Evolutionary conservation across 2,888 invertebrate species (phyloP).

Genomic region (Mystacides longicornis): DNA sequence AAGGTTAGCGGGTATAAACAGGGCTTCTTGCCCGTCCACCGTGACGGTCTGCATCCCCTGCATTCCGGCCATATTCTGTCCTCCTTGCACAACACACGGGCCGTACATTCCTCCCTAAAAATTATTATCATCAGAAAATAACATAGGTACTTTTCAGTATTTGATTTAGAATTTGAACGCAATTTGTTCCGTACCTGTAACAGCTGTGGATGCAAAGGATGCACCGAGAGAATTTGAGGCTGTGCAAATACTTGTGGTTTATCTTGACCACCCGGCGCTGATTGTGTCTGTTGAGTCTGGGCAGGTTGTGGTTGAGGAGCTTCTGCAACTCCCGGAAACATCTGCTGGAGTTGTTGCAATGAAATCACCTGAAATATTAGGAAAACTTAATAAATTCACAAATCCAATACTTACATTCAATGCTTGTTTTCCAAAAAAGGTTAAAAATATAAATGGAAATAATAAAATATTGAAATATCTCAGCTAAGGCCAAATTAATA

Average conservation of each 20-base stretch:
- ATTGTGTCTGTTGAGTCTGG: background rate
- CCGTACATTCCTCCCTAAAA: constrained; percentile 38
- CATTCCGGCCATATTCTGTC: constrained; percentile 44
- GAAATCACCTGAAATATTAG: constrained; percentile 42
- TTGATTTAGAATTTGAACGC: background rate
- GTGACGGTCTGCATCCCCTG: constrained; percentile 86
- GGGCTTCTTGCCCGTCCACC: constrained; percentile 86
- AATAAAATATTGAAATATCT: background rate
- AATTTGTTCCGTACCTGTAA: no score
- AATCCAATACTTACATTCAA: no score
- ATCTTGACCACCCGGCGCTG: constrained; percentile 13
- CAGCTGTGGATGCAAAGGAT: constrained; percentile 44
- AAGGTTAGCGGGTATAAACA: constrained; percentile 79
- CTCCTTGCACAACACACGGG: constrained; percentile 43
- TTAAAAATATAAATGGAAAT: background rate
- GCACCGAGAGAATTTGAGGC: constrained; percentile 27
- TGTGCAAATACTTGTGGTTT: constrained; percentile 38
- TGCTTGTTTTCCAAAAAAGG: background rate
- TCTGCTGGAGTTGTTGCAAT: constrained; percentile 52
- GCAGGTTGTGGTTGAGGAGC: constrained; percentile 32
- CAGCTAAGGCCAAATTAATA: no score
- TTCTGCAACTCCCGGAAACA: constrained; percentile 45
- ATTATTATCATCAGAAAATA: background rate
- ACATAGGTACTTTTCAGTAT: no score
- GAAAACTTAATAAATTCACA: no score